These are phyloP conservation scores for Ooceraea biroi DNA, from an alignment of 1,140 invertebrate genomes.

Conservation along the genomic window DNA sequence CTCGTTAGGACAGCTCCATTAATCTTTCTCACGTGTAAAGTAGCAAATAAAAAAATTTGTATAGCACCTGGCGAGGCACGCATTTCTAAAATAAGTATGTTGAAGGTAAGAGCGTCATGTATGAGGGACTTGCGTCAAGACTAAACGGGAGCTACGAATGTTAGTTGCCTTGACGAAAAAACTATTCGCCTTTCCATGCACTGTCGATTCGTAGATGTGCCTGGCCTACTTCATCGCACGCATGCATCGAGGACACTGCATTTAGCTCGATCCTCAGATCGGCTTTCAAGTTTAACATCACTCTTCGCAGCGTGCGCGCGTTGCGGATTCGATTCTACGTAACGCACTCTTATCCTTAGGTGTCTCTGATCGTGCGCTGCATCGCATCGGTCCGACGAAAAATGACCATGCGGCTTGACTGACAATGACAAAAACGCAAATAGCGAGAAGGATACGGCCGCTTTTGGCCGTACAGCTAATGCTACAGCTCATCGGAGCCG, in stretches of 20 bases:
- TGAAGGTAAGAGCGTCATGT: too few species aligned
- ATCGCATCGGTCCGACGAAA: not conserved
- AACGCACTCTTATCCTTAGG: too few species aligned
- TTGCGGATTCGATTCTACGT: not conserved
- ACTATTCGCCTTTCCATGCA: constrained; percentile 46
- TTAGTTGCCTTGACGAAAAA: constrained; percentile 33
- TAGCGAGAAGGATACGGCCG: not conserved
- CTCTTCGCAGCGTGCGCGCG: too few species aligned
- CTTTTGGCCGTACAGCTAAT: not conserved
- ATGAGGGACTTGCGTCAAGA: too few species aligned
- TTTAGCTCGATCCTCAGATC: constrained; percentile 46
- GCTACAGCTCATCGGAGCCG: not conserved
- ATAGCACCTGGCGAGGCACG: too few species aligned
- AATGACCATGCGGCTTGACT: too few species aligned
- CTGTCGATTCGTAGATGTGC: not conserved
- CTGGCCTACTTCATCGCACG: constrained; percentile 70
- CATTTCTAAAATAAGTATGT: too few species aligned
- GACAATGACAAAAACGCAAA: not conserved
- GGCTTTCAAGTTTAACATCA: not conserved
- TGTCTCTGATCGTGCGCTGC: not conserved
- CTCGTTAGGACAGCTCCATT: not conserved
- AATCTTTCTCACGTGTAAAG: not conserved
- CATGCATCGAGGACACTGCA: constrained; percentile 64
- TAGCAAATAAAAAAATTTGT: too few species aligned
- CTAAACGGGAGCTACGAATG: too few species aligned